phyloP scores from a whole-genome alignment of 2,113 vertebrate species.

The Zosterops pallidus region DNA sequence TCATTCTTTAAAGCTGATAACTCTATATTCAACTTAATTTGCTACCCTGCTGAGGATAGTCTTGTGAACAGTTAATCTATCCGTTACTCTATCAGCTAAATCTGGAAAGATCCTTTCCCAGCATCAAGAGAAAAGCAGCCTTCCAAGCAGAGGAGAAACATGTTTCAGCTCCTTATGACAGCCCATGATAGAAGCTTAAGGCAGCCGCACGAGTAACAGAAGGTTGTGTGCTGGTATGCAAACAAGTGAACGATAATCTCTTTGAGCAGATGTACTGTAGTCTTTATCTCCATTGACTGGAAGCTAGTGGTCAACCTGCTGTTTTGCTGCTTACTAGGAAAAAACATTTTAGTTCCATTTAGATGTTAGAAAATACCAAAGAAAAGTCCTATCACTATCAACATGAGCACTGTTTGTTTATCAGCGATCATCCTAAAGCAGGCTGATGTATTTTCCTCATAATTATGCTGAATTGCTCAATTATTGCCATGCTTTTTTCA shows the following conservation, averaged over 20 bases:
- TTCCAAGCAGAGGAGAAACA: neutral
- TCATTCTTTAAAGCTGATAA: neutral
- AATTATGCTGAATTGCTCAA: neutral
- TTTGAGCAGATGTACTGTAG: neutral
- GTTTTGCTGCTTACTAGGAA: neutral
- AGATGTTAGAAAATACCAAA: neutral
- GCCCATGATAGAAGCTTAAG: neutral
- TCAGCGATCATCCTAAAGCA: neutral
- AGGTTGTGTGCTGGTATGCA: neutral
- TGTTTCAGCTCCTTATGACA: neutral
- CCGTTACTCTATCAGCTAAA: neutral
- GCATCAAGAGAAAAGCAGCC: neutral
- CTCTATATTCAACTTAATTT: neutral
- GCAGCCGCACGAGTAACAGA: neutral
- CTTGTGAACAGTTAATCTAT: neutral
- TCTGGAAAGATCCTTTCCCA: neutral
- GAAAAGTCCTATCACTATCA: neutral
- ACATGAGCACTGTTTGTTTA: neutral
- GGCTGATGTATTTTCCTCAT: neutral
- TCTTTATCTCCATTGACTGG: slow-evolving; percentile 16
- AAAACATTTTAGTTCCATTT: neutral
- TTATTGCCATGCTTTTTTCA: neutral
- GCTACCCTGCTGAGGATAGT: neutral
- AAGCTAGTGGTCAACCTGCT: neutral
- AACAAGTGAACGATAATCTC: neutral